Evolutionary conservation across 2,797 vertebrate genomes (phyloP), one percentile per base, ranked within the genome.

Genomic region (Thalassophryne amazonica): DNA sequence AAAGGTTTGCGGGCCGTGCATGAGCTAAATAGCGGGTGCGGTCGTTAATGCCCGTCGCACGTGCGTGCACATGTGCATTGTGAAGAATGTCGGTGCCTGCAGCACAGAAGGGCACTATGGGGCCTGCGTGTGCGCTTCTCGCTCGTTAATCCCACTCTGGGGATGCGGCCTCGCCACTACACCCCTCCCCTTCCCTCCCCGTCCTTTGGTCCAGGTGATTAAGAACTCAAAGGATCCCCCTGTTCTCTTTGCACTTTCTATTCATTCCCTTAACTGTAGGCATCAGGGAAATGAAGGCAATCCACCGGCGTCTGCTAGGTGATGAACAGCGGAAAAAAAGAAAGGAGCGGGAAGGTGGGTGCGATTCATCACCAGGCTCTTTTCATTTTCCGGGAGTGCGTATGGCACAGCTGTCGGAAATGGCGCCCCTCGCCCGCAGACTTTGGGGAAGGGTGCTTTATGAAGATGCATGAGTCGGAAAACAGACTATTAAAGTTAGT

Each of bases 401-500:
- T 53, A 70, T 68, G 69, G 78, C 79, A 61, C 78, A 68, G 78
- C 74, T 80, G 78, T 80, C 81, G 78, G 75, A 82, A 85, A 84
- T 69, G 76, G 73, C 80, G 66, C 43, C 68, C 36, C 65, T 81
- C 34, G 71, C 83, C 76, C 60, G 55, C 67, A 83, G 83, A 83
- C 78, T 77, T 66, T 60, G 60, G 69, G 76, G 66, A 67, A 69
- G 59, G 68, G 52, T 15, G 51, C 74, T 86, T 88, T 81, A 86
- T 85, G 83, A 80, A 81, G 87, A 86, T 60, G 74, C 83, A 84
- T 78, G 85, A 78, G 78, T 73, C 25, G 65, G 60, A 85, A 86
- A 84, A 85, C 78, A 78, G 78, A 77, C 80, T 78, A 84, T 83
- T 81, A 84, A 83, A 88, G 81, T 80, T 85, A 78, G 83, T 56